phyloP scores from a whole-genome alignment of 1,140 invertebrate species.

The Diprion similis region DNA sequence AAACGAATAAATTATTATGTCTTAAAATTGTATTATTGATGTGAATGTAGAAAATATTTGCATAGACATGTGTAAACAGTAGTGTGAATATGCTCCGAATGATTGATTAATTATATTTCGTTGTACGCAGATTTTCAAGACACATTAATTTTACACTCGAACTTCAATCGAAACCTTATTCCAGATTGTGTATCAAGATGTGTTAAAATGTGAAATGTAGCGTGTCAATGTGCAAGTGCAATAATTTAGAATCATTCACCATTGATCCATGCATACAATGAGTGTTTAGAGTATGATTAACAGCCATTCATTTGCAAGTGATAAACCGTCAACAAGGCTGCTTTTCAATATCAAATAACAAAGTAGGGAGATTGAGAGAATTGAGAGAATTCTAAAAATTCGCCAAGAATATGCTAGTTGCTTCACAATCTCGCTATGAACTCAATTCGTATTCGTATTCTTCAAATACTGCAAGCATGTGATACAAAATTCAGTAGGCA shows the following conservation, averaged over 20 bases:
- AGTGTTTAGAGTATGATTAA: neutral
- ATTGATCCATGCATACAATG: neutral
- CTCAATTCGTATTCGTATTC: no score
- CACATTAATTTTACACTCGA: neutral
- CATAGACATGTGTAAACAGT: neutral
- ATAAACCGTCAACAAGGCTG: neutral
- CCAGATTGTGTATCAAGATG: neutral
- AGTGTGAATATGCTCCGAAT: neutral
- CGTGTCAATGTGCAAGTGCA: slow-evolving; percentile 4
- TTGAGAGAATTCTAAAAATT: neutral
- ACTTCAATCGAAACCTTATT: neutral
- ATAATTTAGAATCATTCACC: neutral
- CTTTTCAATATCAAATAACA: neutral
- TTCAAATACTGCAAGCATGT: no score
- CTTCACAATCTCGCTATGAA: no score
- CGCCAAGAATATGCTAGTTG: no score
- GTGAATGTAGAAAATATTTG: no score
- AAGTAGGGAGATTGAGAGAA: neutral
- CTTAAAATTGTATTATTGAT: neutral
- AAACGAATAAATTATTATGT: neutral
- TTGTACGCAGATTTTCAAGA: neutral
- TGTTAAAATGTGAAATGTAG: neutral
- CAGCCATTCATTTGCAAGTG: neutral
- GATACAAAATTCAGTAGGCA: no score
- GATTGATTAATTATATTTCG: neutral